Percentiles rank a stretch among this genome's conserved stretches.
phyloP scores from a whole-genome alignment of 37 sponge, comb jelly and placozoan species.

The Ianthella basta region DNA sequence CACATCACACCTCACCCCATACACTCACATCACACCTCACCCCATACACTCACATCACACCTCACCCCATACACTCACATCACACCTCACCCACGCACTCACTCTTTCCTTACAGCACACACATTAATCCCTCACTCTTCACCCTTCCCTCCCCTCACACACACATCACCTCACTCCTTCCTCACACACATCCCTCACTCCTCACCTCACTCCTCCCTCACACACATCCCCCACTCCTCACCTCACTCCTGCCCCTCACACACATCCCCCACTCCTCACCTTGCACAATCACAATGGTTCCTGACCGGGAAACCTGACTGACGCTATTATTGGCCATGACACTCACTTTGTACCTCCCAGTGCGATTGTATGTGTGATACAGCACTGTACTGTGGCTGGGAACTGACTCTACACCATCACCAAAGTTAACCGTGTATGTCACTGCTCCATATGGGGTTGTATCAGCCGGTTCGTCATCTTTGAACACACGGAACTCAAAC shows the following conservation, averaged over 20 bases:
- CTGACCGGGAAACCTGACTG: background rate
- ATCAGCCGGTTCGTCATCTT: background rate
- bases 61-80: background rate
- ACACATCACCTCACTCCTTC: slow-evolving; percentile 1
- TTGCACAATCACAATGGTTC: no score
- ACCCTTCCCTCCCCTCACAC: background rate
- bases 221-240: background rate
- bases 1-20: no score
- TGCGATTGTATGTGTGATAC: slow-evolving; percentile 2
- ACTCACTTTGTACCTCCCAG: slow-evolving; percentile 14
- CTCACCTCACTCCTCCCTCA: background rate
- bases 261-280: background rate
- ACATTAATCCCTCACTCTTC: background rate
- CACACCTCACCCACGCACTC: background rate
- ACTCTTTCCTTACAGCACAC: background rate
- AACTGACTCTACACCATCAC: background rate
- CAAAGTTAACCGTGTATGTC: background rate
- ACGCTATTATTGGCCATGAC: background rate
- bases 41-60: background rate
- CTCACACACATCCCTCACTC: background rate
- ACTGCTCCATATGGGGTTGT: background rate
- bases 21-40: background rate
- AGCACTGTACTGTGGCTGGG: background rate
- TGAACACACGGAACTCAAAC: background rate
- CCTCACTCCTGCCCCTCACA: slow-evolving; percentile 3